Evolutionary conservation across 2,113 vertebrate genomes (phyloP), one percentile per base, ranked within the genome.

Genomic region (Prietella phreatophila): DNA sequence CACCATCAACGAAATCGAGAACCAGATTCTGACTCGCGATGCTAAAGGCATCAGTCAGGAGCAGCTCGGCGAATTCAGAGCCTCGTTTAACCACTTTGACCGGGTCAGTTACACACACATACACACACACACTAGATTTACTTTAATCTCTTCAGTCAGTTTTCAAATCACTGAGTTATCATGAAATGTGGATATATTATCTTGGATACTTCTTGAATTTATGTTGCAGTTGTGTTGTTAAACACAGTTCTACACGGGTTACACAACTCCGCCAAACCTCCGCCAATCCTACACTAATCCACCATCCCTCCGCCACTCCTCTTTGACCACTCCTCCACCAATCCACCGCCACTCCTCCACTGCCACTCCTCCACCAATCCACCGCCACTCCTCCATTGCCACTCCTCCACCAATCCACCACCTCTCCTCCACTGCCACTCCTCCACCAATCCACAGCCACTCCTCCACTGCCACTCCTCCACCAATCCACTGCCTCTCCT

Each of bases 21-120:
- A 99, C 94, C 98, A 99, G 96, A 96, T 99, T 92, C 93, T 99
- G 93, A 99, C 98, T 47, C 95, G 98, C n/a, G 98, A 99, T 82
- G 98, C 98, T 94, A 99, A 99, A 92, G 98, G 98, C 95, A 99
- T 99, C 94, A 99, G 95, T 95, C 98, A 99, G 94, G 98, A 99
- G 53, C 98, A 99, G 94, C 97, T 99, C 95, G 99, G 98, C 0
- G 98, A 99, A 94, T 99, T 98, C 96, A 96, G 98, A 85, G 97
- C 97, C 91, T 99, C 98, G 89, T 99, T 99, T 95, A 99, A 99
- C 93, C 98, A 99, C 95, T 99, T 99, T 7, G 98, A 99, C 95
- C 96, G 98, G 97, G 98, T 99, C 94, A 97, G 96, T 95, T 88
- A 42, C 1, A 71, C 60, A 13, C 84, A 30, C 17, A 69, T 79